These are phyloP conservation scores for Sciurus niger DNA, from an alignment of 2,113 vertebrate genomes.

Conservation along the genomic window DNA sequence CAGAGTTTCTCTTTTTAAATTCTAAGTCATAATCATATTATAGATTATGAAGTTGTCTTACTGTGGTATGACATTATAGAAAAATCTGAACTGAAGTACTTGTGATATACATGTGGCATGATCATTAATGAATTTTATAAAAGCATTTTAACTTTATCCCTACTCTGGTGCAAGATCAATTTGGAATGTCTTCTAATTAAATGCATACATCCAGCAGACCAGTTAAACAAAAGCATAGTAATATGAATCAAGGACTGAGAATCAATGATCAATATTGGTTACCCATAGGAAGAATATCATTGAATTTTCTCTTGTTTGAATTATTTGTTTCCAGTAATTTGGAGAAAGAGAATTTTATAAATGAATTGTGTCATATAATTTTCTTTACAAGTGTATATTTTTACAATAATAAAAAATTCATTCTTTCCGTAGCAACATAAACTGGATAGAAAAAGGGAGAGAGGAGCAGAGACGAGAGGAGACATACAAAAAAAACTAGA, in stretches of 20 bases:
- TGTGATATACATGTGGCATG: background rate
- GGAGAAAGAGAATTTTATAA: constrained; percentile 34
- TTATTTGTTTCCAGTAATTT: constrained; percentile 50
- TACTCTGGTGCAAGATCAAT: constrained; percentile 32
- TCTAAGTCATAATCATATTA: background rate
- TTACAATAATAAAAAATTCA: background rate
- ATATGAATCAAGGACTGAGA: background rate
- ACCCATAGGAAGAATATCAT: background rate
- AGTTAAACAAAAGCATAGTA: constrained; percentile 30
- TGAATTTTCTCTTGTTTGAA: constrained; percentile 63
- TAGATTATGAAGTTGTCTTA: background rate
- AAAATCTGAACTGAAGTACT: background rate
- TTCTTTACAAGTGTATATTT: constrained; percentile 20
- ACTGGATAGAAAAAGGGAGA: background rate
- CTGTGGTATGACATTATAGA: background rate
- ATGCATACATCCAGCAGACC: background rate
- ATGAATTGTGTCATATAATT: background rate
- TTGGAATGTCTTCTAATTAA: constrained; percentile 37
- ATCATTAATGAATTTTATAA: background rate
- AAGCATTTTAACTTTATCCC: background rate
- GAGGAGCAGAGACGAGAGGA: too few relatives aligned
- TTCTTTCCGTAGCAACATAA: constrained; percentile 31
- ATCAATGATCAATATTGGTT: constrained; percentile 29
- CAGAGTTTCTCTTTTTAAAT: background rate
- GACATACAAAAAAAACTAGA: background rate